Percentiles rank a stretch among this genome's conserved stretches.
These are phyloP conservation scores for Catocala fraxini DNA, from an alignment of 2,888 invertebrate genomes.

Conservation along the genomic window DNA sequence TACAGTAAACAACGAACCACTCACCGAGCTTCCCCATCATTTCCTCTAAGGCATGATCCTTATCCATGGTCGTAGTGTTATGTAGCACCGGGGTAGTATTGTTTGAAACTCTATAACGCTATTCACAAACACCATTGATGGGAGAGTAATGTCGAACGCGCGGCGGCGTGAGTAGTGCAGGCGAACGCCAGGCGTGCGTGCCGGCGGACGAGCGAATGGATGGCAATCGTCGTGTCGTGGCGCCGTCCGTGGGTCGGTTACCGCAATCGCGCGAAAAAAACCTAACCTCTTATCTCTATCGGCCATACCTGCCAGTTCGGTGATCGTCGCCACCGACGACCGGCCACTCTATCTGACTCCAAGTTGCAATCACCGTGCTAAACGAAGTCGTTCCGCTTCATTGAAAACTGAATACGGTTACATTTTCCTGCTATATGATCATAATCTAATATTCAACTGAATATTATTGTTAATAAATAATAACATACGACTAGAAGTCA, in stretches of 20 bases:
- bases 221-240: slow-evolving; percentile 65
- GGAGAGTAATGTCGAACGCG: slow-evolving; percentile 50
- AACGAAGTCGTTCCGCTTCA: neutral
- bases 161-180: slow-evolving; percentile 58
- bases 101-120: slow-evolving; percentile 63
- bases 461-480: neutral
- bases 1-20: slow-evolving; percentile 50
- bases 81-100: slow-evolving; percentile 46
- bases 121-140: slow-evolving; percentile 79
- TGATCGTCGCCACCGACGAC: slow-evolving; percentile 26
- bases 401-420: neutral
- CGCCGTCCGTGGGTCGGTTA: slow-evolving; percentile 69
- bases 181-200: slow-evolving; percentile 74
- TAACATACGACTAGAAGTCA: too few relatives aligned
- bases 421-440: neutral
- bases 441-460: neutral
- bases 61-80: slow-evolving; percentile 82
- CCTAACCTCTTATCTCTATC: slow-evolving; percentile 77
- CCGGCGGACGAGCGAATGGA: slow-evolving; percentile 82
- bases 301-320: slow-evolving; percentile 59
- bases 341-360: slow-evolving; percentile 17
- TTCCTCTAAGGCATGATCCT: slow-evolving; percentile 89
- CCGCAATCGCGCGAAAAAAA: slow-evolving; percentile 79
- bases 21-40: slow-evolving; percentile 90
- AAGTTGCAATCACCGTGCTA: neutral